These are phyloP conservation scores for Ptilodon capucinus DNA, from an alignment of 2,888 invertebrate species.

Conservation along the genomic window DNA sequence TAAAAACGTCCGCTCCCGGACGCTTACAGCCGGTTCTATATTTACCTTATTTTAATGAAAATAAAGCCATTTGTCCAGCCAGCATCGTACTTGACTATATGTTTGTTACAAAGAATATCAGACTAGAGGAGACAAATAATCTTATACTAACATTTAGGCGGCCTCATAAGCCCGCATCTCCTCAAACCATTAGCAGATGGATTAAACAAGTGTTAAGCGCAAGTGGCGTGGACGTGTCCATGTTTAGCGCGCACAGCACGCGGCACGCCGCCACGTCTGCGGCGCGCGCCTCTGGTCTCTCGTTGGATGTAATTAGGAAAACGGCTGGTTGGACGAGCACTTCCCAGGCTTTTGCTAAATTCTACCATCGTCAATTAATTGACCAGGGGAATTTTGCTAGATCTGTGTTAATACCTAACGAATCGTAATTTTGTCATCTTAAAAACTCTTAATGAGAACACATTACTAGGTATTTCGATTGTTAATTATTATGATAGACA, in stretches of 20 bases:
- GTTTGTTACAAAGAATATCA: not conserved
- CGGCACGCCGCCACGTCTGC: slow-evolving; percentile 8
- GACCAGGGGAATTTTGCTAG: too few species aligned
- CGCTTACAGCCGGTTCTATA: not conserved
- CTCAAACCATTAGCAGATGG: slow-evolving; percentile 1
- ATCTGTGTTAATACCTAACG: too few species aligned
- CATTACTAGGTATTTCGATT: too few species aligned
- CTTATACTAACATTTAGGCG: slow-evolving; percentile 3
- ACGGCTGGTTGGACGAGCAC: slow-evolving; percentile 6
- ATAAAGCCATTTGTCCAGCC: slow-evolving; percentile 4
- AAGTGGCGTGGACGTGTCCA: slow-evolving; percentile 3
- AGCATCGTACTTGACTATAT: slow-evolving; percentile 1
- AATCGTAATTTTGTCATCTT: too few species aligned
- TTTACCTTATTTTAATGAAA: slow-evolving; percentile 5
- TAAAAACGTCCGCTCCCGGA: slow-evolving; percentile 1
- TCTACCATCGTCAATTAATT: slow-evolving; percentile 1
- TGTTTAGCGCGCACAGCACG: slow-evolving; percentile 4
- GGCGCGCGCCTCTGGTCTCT: not conserved
- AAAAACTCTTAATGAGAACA: too few species aligned
- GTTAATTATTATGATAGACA: too few species aligned
- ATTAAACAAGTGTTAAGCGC: slow-evolving; percentile 1
- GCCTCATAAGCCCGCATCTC: slow-evolving; percentile 1
- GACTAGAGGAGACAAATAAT: not conserved
- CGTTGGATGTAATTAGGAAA: slow-evolving; percentile 5
- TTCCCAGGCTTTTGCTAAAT: slow-evolving; percentile 4